Evolutionary conservation across 2,797 vertebrate species (phyloP).

Genomic region (Microchirus variegatus): DNA sequence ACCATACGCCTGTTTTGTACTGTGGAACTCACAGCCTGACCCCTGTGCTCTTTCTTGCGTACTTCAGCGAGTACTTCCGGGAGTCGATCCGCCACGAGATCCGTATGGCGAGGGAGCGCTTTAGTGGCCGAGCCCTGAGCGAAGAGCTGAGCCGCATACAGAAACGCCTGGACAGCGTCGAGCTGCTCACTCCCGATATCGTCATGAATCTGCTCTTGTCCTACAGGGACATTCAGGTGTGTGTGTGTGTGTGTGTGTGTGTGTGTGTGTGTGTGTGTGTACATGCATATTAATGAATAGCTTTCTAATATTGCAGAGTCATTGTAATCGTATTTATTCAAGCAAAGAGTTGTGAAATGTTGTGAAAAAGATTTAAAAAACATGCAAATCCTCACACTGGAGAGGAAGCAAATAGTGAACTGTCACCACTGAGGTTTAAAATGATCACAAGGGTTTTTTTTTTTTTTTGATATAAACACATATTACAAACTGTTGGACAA

Average conservation of each 20-base stretch:
- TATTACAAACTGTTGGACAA: no score
- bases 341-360: no score
- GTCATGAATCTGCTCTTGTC: conserved; percentile 91
- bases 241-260: conserved; percentile 9
- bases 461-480: no score
- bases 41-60: conserved; percentile 19
- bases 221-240: conserved; percentile 89
- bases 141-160: conserved; percentile 87
- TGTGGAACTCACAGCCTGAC: background rate
- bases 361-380: no score
- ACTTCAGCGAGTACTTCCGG: conserved; percentile 87
- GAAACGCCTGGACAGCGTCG: conserved; percentile 88
- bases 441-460: no score
- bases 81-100: conserved; percentile 89
- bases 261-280: background rate
- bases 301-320: no score
- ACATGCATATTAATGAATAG: no score
- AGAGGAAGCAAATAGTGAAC: no score
- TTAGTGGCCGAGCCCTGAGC: conserved; percentile 83
- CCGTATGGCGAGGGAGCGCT: conserved; percentile 85
- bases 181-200: conserved; percentile 90
- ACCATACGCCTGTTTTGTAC: no score
- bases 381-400: no score
- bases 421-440: no score
- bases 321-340: no score